Percentiles rank a stretch among this genome's conserved stretches.
phyloP scores from a whole-genome alignment of 1,140 invertebrate genomes.

The Zaprionus kolodkinae region DNA sequence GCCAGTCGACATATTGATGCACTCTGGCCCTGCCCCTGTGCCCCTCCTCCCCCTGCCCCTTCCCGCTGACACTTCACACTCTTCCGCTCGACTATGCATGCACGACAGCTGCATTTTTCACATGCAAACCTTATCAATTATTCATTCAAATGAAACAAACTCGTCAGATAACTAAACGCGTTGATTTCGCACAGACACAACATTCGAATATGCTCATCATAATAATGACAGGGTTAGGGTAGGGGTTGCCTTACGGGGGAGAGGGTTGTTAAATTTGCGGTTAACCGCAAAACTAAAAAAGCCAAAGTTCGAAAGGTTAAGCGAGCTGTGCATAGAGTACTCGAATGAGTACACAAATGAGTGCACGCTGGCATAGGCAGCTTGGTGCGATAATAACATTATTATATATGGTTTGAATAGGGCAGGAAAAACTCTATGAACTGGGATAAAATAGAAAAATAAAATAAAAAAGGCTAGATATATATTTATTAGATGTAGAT shows the following conservation, averaged over 20 bases:
- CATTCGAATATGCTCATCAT: background rate
- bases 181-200: constrained; percentile 1
- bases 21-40: background rate
- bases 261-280: background rate
- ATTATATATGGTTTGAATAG: too few species aligned
- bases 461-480: too few species aligned
- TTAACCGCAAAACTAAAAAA: constrained; percentile 1
- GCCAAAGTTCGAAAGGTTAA: background rate
- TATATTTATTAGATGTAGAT: too few species aligned
- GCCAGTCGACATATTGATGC: constrained; percentile 14
- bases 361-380: too few species aligned
- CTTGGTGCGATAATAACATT: too few species aligned
- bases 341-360: too few species aligned
- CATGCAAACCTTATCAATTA: background rate
- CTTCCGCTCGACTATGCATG: background rate
- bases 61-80: background rate
- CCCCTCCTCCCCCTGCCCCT: background rate
- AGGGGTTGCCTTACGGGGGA: too few species aligned
- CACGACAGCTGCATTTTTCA: constrained; percentile 54
- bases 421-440: too few species aligned
- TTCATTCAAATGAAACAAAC: constrained; percentile 1
- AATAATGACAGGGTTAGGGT: too few species aligned
- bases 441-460: too few species aligned
- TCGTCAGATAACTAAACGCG: background rate
- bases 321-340: background rate